These are phyloP conservation scores for Thyatira batis DNA, from an alignment of 2,888 invertebrate genomes.

Conservation along the genomic window DNA sequence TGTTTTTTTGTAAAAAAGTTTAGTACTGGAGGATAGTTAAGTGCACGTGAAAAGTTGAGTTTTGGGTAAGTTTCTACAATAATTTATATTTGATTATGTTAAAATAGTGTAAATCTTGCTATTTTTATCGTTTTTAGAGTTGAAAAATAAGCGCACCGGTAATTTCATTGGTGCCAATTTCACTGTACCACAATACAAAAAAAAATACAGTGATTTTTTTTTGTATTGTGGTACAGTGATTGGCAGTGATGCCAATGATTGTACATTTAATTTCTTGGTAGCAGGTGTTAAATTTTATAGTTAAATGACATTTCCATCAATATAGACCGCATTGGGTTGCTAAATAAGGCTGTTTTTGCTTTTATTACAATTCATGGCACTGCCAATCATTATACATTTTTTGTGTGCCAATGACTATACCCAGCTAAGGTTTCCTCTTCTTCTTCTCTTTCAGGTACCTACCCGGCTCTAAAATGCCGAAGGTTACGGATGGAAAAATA, in stretches of 20 bases:
- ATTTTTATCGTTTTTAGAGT: constrained; percentile 17
- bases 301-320: constrained; percentile 15
- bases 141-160: constrained; percentile 16
- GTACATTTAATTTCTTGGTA: constrained; percentile 17
- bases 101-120: constrained; percentile 16
- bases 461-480: constrained; percentile 14
- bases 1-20: constrained; percentile 15
- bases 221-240: constrained; percentile 15
- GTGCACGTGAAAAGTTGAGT: constrained; percentile 17
- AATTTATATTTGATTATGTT: constrained; percentile 18
- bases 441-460: constrained; percentile 9
- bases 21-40: constrained; percentile 16
- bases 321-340: constrained; percentile 19
- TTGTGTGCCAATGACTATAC: constrained; percentile 23
- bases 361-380: constrained; percentile 18
- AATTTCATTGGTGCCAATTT: constrained; percentile 16
- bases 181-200: too few species aligned
- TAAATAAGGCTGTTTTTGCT: constrained; percentile 17
- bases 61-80: constrained; percentile 17
- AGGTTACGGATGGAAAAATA: constrained; percentile 17
- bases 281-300: constrained; percentile 14
- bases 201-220: too few species aligned
- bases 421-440: constrained; percentile 14
- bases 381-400: constrained; percentile 17
- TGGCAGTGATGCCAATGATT: constrained; percentile 16